Base-by-base conservation (phyloP, 2,888 invertebrate species). In the Watsonalla cultraria region DNA sequence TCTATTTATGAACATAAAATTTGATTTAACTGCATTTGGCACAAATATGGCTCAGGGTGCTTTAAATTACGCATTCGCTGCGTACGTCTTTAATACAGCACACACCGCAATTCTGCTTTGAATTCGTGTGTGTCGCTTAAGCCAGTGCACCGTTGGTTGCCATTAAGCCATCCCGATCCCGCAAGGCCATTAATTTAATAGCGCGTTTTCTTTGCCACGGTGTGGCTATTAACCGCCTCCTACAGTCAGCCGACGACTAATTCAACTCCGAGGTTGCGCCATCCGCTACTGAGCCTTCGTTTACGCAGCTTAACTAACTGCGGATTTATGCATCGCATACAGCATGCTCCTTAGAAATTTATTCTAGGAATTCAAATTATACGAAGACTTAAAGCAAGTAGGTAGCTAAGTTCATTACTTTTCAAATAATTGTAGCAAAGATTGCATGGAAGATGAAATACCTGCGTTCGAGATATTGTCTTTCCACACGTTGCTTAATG, bases 141-240 rank as follows among this genome's bases (percentile, higher is more conserved):
- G 56, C 58, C 57, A 59, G 59, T 57, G 58, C 63, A 55, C 51
- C 45, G 52, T 54, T 57, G 64, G 2, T 24, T 42, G 54, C 70
- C 65, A 66, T 74, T 73, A 72, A 67, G 62, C 57, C 59, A 55
- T 59, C 70, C 68, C 68, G 66, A 78, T 76, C 71, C 74, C 70
- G 70, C 68, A 69, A 71, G 73, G 63, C 77, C 81, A 81, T 85
- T 86, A 81, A 83, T 80, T 85, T 84, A 81, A 84, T 81, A 80
- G 78, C 76, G 62, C 68, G 75, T 79, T 84, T 84, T 86, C 82
- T 83, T 85, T 82, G 70, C 78, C 66, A 72, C 74, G 61, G 61
- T 62, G 62, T 62, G 57, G 66, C 76, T 76, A 76, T 80, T 82
- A 80, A 81, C 73, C 71, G 71, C 72, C 74, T 76, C 56, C 57